Conservation (phyloP, 2,113 vertebrate species). For the Hippocampus mohnikei region DNA sequence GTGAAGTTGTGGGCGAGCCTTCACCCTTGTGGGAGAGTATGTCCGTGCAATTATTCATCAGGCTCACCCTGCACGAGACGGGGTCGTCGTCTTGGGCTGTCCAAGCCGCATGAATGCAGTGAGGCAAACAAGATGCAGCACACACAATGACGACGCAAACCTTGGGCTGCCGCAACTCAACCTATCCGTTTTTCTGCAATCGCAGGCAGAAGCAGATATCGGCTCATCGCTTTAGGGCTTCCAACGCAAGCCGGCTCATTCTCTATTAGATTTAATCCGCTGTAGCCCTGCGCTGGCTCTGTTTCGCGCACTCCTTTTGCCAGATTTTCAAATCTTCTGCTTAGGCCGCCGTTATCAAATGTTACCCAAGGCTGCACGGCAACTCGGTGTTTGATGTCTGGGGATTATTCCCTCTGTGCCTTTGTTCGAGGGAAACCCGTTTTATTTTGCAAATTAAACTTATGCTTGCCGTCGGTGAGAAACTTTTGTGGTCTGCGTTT, state of each 20-base stretch:
- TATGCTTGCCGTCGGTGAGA: constrained; percentile 28
- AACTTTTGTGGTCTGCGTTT: constrained; percentile 17
- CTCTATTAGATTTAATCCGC: constrained; percentile 59
- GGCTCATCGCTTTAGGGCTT: constrained; percentile 49
- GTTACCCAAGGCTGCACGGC: constrained; percentile 26
- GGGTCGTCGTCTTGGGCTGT: constrained; percentile 32
- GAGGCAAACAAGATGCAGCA: constrained; percentile 38
- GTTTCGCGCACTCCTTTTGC: constrained; percentile 43
- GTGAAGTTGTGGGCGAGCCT: neutral
- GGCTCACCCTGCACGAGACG: constrained; percentile 29
- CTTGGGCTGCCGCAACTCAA: constrained; percentile 56
- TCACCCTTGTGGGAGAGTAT: constrained; percentile 9
- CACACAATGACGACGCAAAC: constrained; percentile 49
- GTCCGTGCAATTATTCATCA: constrained; percentile 37
- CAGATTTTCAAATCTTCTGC: constrained; percentile 48
- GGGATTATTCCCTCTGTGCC: neutral
- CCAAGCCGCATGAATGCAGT: constrained; percentile 37
- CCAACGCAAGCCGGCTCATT: constrained; percentile 44
- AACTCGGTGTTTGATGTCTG: constrained; percentile 26
- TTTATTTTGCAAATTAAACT: constrained; percentile 24
- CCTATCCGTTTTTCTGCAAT: constrained; percentile 33
- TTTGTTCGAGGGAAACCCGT: constrained; percentile 12
- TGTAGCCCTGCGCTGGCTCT: constrained; percentile 35
- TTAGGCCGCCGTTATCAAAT: constrained; percentile 32
- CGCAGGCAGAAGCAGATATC: constrained; percentile 29